phyloP scores from a whole-genome alignment of 2,888 invertebrate species.

The Listrodromus nycthemerus region DNA sequence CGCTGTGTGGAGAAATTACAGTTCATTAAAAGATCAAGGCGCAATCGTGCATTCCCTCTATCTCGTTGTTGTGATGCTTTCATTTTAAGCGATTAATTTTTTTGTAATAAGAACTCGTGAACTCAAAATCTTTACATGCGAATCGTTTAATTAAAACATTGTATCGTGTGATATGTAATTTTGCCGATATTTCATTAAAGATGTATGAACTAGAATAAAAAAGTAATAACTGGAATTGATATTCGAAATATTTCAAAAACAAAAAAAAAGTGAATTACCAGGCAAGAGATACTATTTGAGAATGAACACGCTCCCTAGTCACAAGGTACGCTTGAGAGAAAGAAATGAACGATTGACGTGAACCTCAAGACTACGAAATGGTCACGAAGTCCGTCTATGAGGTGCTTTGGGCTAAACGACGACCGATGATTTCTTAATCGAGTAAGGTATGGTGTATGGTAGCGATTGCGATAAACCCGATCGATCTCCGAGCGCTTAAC shows the following conservation, averaged over 20 bases:
- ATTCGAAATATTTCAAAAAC: no score
- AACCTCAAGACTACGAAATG: not conserved
- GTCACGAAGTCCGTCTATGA: not conserved
- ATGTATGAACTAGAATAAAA: not conserved
- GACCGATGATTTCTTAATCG: slow-evolving; percentile 61
- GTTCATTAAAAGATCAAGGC: not conserved
- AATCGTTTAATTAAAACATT: no score
- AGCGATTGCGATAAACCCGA: slow-evolving; percentile 57
- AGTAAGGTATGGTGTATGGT: slow-evolving; percentile 35
- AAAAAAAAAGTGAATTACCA: no score
- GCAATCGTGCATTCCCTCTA: not conserved
- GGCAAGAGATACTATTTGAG: not conserved
- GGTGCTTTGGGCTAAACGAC: not conserved
- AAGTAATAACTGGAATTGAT: no score
- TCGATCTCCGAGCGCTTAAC: slow-evolving; percentile 62
- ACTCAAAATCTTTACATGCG: no score
- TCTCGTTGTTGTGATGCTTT: not conserved
- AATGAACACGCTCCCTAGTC: not conserved
- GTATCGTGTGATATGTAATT: not conserved
- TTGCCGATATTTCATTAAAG: not conserved
- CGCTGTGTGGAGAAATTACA: not conserved
- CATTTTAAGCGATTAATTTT: not conserved
- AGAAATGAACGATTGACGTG: not conserved
- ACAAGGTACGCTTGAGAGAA: not conserved
- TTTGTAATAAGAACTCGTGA: no score